Conservation (phyloP, 2,888 invertebrate species). For the Phoenoteleia sp. region DNA sequence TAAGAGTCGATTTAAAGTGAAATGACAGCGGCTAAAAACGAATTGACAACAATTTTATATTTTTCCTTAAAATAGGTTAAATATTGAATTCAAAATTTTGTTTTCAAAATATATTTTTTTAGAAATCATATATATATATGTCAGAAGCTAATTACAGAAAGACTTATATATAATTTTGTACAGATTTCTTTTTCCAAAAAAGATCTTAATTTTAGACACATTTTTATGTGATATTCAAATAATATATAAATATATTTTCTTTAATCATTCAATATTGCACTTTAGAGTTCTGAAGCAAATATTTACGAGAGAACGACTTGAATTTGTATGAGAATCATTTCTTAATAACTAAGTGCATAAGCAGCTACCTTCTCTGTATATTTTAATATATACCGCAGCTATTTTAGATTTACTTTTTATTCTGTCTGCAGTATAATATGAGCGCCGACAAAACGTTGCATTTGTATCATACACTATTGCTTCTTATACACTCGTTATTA, state of each 20-base stretch:
- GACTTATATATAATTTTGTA: no score
- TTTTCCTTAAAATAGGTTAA: no score
- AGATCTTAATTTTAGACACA: no score
- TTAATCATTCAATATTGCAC: neutral
- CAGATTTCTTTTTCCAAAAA: no score
- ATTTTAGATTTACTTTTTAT: slow-evolving; percentile 30
- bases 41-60: no score
- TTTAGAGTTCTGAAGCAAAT: neutral
- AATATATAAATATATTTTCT: neutral
- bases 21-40: no score
- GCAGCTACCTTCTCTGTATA: slow-evolving; percentile 13
- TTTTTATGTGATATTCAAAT: slow-evolving; percentile 17
- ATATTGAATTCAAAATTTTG: no score
- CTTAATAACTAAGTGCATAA: slow-evolving; percentile 27
- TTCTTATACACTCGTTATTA: slow-evolving; percentile 60
- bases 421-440: slow-evolving; percentile 5
- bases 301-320: neutral
- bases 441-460: slow-evolving; percentile 33
- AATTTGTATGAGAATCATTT: neutral
- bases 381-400: slow-evolving; percentile 3
- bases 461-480: slow-evolving; percentile 59
- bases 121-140: no score
- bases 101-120: no score
- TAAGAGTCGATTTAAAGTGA: no score
- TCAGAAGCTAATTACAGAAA: no score